Conservation (phyloP, 2,888 invertebrate species). For the Xanthorhoe designata region DNA sequence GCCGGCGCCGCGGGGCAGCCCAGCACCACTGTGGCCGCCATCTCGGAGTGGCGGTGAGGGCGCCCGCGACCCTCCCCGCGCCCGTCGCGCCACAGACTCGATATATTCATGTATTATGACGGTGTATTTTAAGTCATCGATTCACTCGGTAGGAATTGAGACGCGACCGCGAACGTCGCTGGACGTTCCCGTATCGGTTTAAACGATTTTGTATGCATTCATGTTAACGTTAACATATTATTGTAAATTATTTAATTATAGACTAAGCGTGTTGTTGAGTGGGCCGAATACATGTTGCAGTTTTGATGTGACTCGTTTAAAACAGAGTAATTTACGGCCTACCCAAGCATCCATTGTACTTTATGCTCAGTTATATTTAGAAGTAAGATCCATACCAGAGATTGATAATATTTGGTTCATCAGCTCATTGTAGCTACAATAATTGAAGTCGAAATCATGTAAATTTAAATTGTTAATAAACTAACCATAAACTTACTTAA, state of each 20-base stretch:
- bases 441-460: background rate
- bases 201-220: constrained; percentile 73
- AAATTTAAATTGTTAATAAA: background rate
- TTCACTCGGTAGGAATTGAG: constrained; percentile 53
- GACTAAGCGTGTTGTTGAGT: constrained; percentile 59
- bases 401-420: constrained; percentile 20
- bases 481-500: background rate
- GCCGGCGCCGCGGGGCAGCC: constrained; percentile 83
- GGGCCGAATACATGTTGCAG: constrained; percentile 57
- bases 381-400: constrained; percentile 51
- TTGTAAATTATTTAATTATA: constrained; percentile 80
- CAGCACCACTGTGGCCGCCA: constrained; percentile 84
- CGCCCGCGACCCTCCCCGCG: constrained; percentile 48
- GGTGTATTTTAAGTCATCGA: constrained; percentile 49
- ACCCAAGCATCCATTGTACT: constrained; percentile 70
- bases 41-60: constrained; percentile 86
- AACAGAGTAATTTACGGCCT: constrained; percentile 58
- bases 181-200: constrained; percentile 44
- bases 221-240: constrained; percentile 73
- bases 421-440: constrained; percentile 11
- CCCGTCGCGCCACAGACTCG: constrained; percentile 49
- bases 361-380: constrained; percentile 83
- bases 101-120: constrained; percentile 53
- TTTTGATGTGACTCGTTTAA: constrained; percentile 50
- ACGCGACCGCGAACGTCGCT: constrained; percentile 48